Conservation (phyloP, 2,888 invertebrate species). For the Mythimna loreyi region DNA sequence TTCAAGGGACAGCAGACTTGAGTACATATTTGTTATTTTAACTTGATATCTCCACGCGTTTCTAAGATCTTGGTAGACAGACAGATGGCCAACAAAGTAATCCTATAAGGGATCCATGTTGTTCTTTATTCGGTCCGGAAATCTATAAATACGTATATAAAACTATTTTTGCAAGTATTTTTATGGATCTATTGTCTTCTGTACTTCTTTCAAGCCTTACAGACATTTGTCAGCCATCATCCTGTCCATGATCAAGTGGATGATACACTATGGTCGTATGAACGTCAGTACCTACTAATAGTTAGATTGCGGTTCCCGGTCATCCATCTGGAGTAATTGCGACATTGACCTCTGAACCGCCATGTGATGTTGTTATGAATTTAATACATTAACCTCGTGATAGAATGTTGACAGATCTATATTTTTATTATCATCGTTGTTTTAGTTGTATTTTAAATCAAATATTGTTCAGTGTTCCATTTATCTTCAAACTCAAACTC, state of each 20-base stretch:
- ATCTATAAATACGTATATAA: too few relatives aligned
- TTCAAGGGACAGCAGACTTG: too few relatives aligned
- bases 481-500: too few relatives aligned
- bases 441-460: not conserved
- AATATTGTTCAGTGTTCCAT: too few relatives aligned
- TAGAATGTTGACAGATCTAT: not conserved
- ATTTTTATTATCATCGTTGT: not conserved
- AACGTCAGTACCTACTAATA: not conserved
- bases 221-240: not conserved
- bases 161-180: not conserved
- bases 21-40: too few relatives aligned
- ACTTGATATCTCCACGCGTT: too few relatives aligned
- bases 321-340: not conserved
- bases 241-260: not conserved
- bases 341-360: conserved; percentile 17
- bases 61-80: too few relatives aligned
- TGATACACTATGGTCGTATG: not conserved
- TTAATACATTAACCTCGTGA: not conserved
- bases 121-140: too few relatives aligned
- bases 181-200: not conserved
- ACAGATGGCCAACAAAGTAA: too few relatives aligned
- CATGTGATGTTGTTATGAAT: conserved; percentile 1
- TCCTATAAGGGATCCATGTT: too few relatives aligned
- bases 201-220: not conserved
- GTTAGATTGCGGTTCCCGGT: not conserved